Percentiles rank a stretch among this genome's conserved stretches.
phyloP scores from a whole-genome alignment of 2,888 invertebrate genomes.

The Eupeodes luniger region DNA sequence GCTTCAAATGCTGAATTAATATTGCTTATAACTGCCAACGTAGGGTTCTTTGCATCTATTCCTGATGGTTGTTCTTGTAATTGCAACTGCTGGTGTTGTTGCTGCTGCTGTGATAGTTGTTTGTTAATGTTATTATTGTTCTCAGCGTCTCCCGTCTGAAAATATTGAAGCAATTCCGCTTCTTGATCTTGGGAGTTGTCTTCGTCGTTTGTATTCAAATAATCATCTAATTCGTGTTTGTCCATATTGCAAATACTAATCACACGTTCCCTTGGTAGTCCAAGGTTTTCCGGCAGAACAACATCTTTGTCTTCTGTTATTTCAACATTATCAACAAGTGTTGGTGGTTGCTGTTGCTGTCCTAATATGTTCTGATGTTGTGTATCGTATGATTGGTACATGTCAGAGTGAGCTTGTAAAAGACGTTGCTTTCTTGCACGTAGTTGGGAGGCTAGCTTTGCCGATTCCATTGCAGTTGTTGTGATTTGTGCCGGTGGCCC shows the following conservation, averaged over 20 bases:
- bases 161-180: conserved; percentile 93
- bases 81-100: conserved; percentile 50
- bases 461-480: conserved; percentile 69
- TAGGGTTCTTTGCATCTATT: conserved; percentile 73
- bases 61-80: conserved; percentile 59
- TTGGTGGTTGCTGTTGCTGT: conserved; percentile 65
- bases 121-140: conserved; percentile 77
- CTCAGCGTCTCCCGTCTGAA: conserved; percentile 85
- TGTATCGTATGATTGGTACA: conserved; percentile 51
- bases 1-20: conserved; percentile 65
- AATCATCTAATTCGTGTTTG: conserved; percentile 92
- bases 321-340: conserved; percentile 75
- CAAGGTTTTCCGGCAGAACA: conserved; percentile 82
- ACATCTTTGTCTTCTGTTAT: conserved; percentile 77
- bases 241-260: conserved; percentile 91
- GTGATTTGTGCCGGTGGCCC: conserved; percentile 84
- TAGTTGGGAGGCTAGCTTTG: conserved; percentile 85
- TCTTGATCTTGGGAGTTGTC: conserved; percentile 92
- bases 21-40: conserved; percentile 60
- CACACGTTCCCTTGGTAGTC: conserved; percentile 88
- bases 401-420: conserved; percentile 78
- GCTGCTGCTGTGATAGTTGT: conserved; percentile 37
- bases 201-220: conserved; percentile 88
- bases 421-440: conserved; percentile 85
- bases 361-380: conserved; percentile 77